Evolutionary conservation across 2,113 vertebrate species (phyloP), one percentile per base, ranked within the genome.

Genomic region (Carassius gibelio): DNA sequence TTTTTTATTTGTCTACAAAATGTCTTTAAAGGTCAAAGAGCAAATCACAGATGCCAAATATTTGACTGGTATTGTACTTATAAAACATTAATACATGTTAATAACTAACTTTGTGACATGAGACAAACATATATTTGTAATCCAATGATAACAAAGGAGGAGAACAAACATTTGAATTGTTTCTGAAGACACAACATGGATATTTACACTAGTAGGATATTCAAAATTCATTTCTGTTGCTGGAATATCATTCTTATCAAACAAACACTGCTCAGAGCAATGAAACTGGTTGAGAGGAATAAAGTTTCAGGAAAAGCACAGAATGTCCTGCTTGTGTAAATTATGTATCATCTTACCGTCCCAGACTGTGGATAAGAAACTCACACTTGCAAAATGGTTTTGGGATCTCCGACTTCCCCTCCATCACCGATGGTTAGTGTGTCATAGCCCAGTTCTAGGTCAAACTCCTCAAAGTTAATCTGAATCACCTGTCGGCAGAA

Each of bases 381-480:
- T 99, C 95, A 99, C 98, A 99, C 97, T 94, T 99, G 98, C 55
- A 99, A 94, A 52, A 99, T 97, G 15, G 96, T 97, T 80, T 96
- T 96, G 7, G 98, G 98, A 88, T 99, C 98, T 88, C 97, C 98
- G 87, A 99, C 98, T 94, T 99, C 98, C 0, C 97, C 97, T 85
- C 98, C 98, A 88, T 99, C 97, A 66, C 98, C 98, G 82, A 99
- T 98, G 17, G 97, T 99, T 86, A 99, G 91, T 1, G 98, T 99
- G 75, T 99, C 98, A 82, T 99, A 99, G 59, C 97, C 98, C 81
- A 99, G 98, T 89, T 99, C 98, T 88, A 99, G 89, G 93, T 99
- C 98, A 89, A 99, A 99, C 93, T 99, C 98, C 91, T 99, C 98
- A 95, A 99, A 99, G 95, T 99, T 99, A 93, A 99, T 99, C 92